These are phyloP conservation scores for Cacoxenus indagator DNA, from an alignment of 2,888 invertebrate species.

Conservation along the genomic window DNA sequence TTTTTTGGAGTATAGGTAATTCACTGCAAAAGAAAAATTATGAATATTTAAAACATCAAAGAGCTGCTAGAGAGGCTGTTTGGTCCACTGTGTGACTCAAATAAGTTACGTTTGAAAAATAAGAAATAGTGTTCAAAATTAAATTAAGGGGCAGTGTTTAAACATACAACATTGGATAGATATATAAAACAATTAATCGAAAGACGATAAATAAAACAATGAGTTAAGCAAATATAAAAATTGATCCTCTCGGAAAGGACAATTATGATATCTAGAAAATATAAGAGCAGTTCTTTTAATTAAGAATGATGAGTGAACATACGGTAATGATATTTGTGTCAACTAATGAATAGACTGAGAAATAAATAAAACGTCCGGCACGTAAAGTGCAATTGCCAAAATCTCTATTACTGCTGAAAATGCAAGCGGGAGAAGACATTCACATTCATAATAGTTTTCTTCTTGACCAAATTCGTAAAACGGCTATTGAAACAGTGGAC, in stretches of 20 bases:
- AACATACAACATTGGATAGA: not conserved
- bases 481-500: not conserved
- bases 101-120: not conserved
- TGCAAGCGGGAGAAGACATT: not conserved
- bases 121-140: not conserved
- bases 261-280: not conserved
- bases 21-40: no score
- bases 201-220: not conserved
- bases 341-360: not conserved
- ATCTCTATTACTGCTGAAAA: not conserved
- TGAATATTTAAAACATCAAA: no score
- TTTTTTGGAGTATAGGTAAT: no score
- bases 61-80: no score
- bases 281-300: not conserved
- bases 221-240: not conserved
- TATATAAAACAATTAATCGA: not conserved
- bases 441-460: not conserved
- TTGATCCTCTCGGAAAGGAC: not conserved
- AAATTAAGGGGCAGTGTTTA: not conserved
- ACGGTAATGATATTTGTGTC: not conserved
- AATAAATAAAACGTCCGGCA: not conserved
- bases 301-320: not conserved
- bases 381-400: constrained; percentile 10
- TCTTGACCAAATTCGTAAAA: not conserved
- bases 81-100: no score